Percentiles rank a stretch among this genome's conserved stretches.
Evolutionary conservation across 2,113 vertebrate species (phyloP).

Genomic region (Raja brachyura): DNA sequence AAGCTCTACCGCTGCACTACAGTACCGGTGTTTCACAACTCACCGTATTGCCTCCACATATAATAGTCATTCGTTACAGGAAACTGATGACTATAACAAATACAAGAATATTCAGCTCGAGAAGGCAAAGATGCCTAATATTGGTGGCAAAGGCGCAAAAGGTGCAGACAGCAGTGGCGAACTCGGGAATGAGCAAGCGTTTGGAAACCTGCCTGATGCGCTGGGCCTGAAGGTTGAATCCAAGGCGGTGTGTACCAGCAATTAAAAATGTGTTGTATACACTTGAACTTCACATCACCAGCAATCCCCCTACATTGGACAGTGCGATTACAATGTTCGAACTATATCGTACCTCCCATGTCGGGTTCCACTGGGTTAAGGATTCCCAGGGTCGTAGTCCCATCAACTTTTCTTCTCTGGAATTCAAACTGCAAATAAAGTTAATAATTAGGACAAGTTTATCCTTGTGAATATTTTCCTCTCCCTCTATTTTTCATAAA

Average conservation of each 20-base stretch:
- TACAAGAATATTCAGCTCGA: not conserved
- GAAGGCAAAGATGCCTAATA: not conserved
- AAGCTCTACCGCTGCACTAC: no score
- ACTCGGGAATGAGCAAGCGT: not conserved
- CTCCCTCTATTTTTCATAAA: no score
- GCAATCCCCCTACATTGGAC: not conserved
- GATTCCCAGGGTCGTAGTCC: slow-evolving; percentile 84
- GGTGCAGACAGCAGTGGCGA: not conserved
- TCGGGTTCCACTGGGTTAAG: slow-evolving; percentile 76
- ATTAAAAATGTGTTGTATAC: not conserved
- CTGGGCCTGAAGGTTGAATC: not conserved
- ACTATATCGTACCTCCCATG: slow-evolving; percentile 66
- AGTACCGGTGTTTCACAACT: no score
- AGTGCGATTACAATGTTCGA: not conserved
- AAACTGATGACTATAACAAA: not conserved
- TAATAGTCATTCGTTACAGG: no score
- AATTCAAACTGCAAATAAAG: slow-evolving; percentile 69
- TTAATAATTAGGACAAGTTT: not conserved
- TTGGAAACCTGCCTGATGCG: not conserved
- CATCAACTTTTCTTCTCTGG: slow-evolving; percentile 77
- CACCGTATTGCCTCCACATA: no score
- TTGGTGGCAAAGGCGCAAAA: not conserved
- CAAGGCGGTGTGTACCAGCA: not conserved
- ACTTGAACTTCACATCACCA: not conserved
- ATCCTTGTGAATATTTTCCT: not conserved